These are phyloP conservation scores for Neodiprion pinetum DNA, from an alignment of 1,140 invertebrate genomes.

Conservation along the genomic window DNA sequence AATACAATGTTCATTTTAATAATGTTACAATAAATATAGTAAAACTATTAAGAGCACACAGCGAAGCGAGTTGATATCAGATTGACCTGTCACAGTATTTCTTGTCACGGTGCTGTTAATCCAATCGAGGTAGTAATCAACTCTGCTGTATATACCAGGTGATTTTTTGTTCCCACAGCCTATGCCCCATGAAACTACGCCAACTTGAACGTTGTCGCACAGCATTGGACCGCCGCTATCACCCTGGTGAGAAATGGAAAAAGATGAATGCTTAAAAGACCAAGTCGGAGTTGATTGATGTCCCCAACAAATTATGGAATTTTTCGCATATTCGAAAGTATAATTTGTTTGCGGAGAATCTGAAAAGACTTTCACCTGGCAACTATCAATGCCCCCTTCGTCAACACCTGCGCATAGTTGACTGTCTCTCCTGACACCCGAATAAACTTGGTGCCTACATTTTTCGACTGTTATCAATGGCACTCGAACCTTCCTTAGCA, in stretches of 20 bases:
- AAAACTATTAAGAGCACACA: background rate
- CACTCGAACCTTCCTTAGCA: conserved; percentile 37
- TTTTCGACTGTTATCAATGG: conserved; percentile 35
- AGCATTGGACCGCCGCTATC: conserved; percentile 50
- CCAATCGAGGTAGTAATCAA: conserved; percentile 69
- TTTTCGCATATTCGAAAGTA: background rate
- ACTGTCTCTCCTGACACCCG: background rate
- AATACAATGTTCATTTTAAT: no score
- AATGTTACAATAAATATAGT: no score
- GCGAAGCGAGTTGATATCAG: background rate
- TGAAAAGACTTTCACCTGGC: conserved; percentile 52
- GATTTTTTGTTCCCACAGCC: conserved; percentile 71
- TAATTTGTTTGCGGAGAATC: background rate
- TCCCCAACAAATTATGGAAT: conserved; percentile 1
- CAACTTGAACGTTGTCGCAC: conserved; percentile 57
- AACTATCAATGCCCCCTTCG: conserved; percentile 66
- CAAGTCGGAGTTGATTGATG: background rate
- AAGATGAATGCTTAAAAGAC: conserved; percentile 11
- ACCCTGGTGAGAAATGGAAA: conserved; percentile 40
- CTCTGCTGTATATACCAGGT: conserved; percentile 76
- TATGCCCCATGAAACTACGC: conserved; percentile 75
- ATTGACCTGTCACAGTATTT: conserved; percentile 17
- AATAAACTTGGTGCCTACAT: conserved; percentile 23
- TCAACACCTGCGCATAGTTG: conserved; percentile 64
- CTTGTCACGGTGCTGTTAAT: conserved; percentile 51